A percentile compares a stretch with the other conserved stretches of the same genome.
phyloP scores from a whole-genome alignment of 2,888 invertebrate genomes.

The Ischnura elegans region DNA sequence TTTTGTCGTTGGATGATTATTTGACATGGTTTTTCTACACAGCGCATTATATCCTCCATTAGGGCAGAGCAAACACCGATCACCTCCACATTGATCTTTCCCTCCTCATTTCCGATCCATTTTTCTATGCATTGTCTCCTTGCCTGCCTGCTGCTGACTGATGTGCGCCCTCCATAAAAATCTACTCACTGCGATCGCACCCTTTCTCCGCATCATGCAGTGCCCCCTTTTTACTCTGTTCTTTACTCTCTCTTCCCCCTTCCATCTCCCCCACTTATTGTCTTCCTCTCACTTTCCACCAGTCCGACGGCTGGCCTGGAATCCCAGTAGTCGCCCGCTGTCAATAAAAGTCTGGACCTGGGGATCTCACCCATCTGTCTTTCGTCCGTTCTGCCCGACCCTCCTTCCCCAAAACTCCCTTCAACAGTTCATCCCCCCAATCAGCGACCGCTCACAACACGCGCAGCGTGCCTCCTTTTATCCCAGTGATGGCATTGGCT shows the following conservation, averaged over 20 bases:
- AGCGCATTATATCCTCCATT: too few species aligned
- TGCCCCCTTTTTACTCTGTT: background rate
- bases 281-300: background rate
- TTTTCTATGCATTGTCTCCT: too few species aligned
- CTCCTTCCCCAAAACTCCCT: background rate
- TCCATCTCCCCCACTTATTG: background rate
- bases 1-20: too few species aligned
- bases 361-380: background rate
- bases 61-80: too few species aligned
- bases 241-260: background rate
- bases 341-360: conserved; percentile 20
- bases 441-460: background rate
- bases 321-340: conserved; percentile 20
- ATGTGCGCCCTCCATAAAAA: too few species aligned
- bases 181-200: background rate
- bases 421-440: background rate
- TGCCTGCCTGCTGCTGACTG: too few species aligned
- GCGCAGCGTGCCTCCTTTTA: background rate
- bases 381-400: background rate
- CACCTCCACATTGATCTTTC: too few species aligned
- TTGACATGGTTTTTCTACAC: too few species aligned
- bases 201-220: background rate
- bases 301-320: background rate
- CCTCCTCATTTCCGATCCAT: too few species aligned
- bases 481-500: background rate